Conservation (phyloP, 1,140 invertebrate genomes). For the Drosophila tsacasi region DNA sequence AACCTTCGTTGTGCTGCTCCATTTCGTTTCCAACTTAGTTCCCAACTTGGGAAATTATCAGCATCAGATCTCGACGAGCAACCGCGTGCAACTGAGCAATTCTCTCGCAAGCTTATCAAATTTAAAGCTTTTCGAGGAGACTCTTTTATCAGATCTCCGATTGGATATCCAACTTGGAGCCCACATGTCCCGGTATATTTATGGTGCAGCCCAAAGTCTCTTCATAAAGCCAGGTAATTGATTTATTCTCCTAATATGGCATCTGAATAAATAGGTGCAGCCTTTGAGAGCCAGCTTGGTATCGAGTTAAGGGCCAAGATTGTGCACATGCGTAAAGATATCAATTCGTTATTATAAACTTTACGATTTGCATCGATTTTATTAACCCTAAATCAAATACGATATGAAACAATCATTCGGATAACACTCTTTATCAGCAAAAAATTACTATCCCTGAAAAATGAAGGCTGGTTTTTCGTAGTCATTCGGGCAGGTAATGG, state of each 20-base stretch:
- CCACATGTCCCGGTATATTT: conserved; percentile 17
- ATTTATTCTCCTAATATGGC: conserved; percentile 26
- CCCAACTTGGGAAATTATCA: neutral
- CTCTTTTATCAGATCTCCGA: conserved; percentile 20
- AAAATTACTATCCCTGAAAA: neutral
- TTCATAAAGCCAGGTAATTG: conserved; percentile 29
- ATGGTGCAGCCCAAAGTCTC: conserved; percentile 31
- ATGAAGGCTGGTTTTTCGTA: conserved; percentile 2
- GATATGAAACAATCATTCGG: conserved; percentile 4
- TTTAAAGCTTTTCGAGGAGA: conserved; percentile 25
- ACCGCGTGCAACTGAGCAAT: conserved; percentile 15
- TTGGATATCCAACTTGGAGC: conserved; percentile 16
- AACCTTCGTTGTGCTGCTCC: conserved; percentile 19
- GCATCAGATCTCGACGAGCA: conserved; percentile 24
- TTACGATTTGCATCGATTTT: conserved; percentile 41
- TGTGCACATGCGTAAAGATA: conserved; percentile 11
- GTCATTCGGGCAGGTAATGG: conserved; percentile 25
- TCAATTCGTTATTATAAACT: conserved; percentile 1
- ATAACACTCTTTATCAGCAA: conserved; percentile 2
- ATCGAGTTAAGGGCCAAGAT: neutral
- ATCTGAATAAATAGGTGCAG: conserved; percentile 2
- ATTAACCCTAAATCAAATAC: conserved; percentile 33
- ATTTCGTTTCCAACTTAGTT: neutral
- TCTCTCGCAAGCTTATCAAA: conserved; percentile 4
- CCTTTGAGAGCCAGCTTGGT: neutral